Conservation (phyloP, 2,113 vertebrate species). For the Smithornis capensis region DNA sequence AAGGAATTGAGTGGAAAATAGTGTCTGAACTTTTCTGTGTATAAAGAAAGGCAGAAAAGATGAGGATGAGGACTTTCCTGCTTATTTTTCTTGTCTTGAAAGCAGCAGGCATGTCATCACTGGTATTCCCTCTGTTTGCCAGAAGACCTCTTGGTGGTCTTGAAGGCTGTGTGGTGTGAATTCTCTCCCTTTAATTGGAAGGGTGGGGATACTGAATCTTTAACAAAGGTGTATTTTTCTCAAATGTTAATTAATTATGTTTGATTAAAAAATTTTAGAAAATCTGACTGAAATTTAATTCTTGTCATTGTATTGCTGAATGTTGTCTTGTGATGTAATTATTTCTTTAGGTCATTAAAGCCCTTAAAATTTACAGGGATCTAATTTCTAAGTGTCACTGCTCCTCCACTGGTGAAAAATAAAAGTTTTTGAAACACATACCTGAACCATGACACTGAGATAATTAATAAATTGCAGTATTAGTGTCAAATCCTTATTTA, state of each 20-base stretch:
- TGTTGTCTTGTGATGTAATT: not conserved
- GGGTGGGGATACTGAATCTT: not conserved
- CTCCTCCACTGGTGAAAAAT: too few species aligned
- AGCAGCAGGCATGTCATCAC: conserved; percentile 42
- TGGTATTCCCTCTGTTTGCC: conserved; percentile 27
- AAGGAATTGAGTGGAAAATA: not conserved
- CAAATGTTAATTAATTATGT: not conserved
- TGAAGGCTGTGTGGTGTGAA: not conserved
- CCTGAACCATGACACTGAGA: too few species aligned
- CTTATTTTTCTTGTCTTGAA: conserved; percentile 62
- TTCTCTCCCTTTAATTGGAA: not conserved
- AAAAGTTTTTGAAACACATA: too few species aligned
- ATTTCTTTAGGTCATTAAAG: not conserved
- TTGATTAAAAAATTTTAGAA: not conserved
- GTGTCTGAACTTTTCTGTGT: not conserved
- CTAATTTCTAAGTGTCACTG: not conserved
- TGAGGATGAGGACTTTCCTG: not conserved
- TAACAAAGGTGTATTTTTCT: conserved; percentile 11
- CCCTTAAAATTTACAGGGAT: not conserved
- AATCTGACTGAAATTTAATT: not conserved
- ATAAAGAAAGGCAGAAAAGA: conserved; percentile 4
- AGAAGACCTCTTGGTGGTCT: conserved; percentile 52
- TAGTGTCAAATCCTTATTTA: not conserved
- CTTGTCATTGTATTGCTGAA: not conserved
- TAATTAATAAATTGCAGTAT: not conserved